Evolutionary conservation across 2,113 vertebrate genomes (phyloP).

Genomic region (Monopterus albus): DNA sequence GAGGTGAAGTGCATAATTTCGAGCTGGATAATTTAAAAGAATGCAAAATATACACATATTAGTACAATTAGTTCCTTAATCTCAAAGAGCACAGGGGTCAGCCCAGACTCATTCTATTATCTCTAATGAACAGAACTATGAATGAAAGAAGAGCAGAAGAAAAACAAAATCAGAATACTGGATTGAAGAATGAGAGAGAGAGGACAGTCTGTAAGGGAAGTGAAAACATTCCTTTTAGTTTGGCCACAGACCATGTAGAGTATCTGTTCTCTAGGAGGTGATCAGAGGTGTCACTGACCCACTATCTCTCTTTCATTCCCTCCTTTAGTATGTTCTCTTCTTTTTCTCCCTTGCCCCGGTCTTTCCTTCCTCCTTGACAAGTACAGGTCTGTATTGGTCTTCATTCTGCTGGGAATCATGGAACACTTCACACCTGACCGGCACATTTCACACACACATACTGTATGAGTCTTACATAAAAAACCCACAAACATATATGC

Average conservation of each 20-base stretch:
- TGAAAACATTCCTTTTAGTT: slow-evolving; percentile 16
- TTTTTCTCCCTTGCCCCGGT: neutral
- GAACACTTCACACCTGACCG: slow-evolving; percentile 70
- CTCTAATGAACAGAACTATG: slow-evolving; percentile 20
- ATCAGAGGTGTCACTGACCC: neutral
- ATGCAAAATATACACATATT: slow-evolving; percentile 72
- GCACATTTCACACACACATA: slow-evolving; percentile 69
- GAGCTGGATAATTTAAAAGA: slow-evolving; percentile 42
- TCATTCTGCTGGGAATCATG: slow-evolving; percentile 39
- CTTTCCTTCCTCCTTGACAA: neutral
- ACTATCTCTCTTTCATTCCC: neutral
- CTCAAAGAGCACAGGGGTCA: slow-evolving; percentile 38
- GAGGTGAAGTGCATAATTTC: slow-evolving; percentile 53
- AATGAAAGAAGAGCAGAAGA: neutral
- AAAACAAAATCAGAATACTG: neutral
- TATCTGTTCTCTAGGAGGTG: slow-evolving; percentile 29
- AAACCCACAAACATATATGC: slow-evolving; percentile 25
- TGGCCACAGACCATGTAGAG: slow-evolving; percentile 10
- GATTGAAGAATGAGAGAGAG: neutral
- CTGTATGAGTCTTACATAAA: slow-evolving; percentile 40
- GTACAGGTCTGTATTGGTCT: slow-evolving; percentile 12
- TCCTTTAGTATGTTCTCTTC: neutral
- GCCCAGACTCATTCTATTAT: slow-evolving; percentile 40
- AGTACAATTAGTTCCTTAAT: slow-evolving; percentile 53
- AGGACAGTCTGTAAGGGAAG: slow-evolving; percentile 9